phyloP scores from a whole-genome alignment of 2,113 vertebrate species.

The Manacus vitellinus region DNA sequence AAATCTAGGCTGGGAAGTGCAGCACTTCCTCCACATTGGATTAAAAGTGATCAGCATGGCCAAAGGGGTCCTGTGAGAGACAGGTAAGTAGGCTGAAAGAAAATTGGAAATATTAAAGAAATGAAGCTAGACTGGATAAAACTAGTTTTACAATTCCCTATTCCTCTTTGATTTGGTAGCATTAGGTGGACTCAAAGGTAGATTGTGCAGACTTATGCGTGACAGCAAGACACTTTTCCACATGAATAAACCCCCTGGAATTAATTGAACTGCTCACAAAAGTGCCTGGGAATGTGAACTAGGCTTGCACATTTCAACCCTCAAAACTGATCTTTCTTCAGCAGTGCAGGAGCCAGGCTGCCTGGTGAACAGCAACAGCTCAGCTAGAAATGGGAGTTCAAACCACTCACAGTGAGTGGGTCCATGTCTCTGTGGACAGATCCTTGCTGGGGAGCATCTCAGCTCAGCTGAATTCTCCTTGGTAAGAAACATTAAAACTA shows the following conservation, averaged over 20 bases:
- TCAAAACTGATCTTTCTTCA: not conserved
- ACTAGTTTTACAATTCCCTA: constrained; percentile 51
- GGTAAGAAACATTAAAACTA: not conserved
- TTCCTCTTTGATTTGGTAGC: not conserved
- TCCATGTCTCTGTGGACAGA: not conserved
- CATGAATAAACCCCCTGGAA: not conserved
- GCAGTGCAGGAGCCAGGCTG: not conserved
- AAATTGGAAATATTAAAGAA: constrained; percentile 58
- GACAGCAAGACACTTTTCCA: constrained; percentile 29
- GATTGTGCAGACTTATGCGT: not conserved
- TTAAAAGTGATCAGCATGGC: constrained; percentile 20
- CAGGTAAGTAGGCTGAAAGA: constrained; percentile 24
- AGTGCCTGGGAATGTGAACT: not conserved
- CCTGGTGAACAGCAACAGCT: not conserved
- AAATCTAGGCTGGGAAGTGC: not conserved
- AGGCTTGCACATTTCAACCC: not conserved
- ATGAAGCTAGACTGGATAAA: constrained; percentile 40
- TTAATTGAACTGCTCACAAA: not conserved
- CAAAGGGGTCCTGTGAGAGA: not conserved
- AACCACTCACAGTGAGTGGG: rapidly evolving
- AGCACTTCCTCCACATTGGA: not conserved
- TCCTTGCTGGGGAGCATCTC: not conserved
- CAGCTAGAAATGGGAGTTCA: not conserved
- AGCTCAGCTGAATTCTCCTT: not conserved
- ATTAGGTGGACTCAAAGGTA: not conserved